Evolutionary conservation across 1,140 invertebrate genomes (phyloP).

Genomic region (Calephelis nemesis): DNA sequence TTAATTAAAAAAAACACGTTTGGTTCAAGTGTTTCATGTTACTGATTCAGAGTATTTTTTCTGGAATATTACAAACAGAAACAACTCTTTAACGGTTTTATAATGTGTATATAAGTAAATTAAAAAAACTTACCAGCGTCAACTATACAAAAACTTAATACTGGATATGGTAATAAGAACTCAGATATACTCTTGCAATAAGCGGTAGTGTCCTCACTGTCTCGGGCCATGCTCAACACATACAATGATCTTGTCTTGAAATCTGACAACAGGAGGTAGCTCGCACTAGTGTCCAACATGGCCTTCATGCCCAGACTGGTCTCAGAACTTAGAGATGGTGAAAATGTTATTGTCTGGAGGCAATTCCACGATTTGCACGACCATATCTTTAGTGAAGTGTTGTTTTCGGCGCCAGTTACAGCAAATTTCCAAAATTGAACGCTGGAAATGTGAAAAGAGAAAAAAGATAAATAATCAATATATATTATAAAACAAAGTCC

Average conservation of each 20-base stretch:
- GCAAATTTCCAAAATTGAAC: conserved; percentile 96
- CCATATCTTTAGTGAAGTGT: conserved; percentile 95
- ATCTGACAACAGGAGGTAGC: conserved; percentile 92
- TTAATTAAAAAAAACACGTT: too few species aligned
- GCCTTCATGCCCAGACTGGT: conserved; percentile 84
- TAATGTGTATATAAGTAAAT: not conserved
- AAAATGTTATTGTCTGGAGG: conserved; percentile 91
- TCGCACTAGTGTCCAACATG: conserved; percentile 88
- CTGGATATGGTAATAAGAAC: conserved; percentile 89
- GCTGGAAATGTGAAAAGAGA: conserved; percentile 65
- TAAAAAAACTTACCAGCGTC: conserved; percentile 81
- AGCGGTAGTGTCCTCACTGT: conserved; percentile 52
- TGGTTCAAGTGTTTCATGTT: too few species aligned
- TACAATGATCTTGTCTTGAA: conserved; percentile 88
- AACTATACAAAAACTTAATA: conserved; percentile 91
- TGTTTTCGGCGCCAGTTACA: conserved; percentile 93
- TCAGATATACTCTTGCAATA: conserved; percentile 85
- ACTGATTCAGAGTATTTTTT: too few species aligned
- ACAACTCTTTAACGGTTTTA: too few species aligned
- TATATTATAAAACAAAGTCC: too few species aligned
- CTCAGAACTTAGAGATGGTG: conserved; percentile 58
- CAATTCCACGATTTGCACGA: conserved; percentile 96
- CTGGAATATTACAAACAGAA: too few species aligned
- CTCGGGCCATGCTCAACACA: conserved; percentile 83
- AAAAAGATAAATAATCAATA: too few species aligned